Percentiles rank a stretch among this genome's conserved stretches.
phyloP scores from a whole-genome alignment of 1,140 invertebrate genomes.

The Drosophila navojoa region DNA sequence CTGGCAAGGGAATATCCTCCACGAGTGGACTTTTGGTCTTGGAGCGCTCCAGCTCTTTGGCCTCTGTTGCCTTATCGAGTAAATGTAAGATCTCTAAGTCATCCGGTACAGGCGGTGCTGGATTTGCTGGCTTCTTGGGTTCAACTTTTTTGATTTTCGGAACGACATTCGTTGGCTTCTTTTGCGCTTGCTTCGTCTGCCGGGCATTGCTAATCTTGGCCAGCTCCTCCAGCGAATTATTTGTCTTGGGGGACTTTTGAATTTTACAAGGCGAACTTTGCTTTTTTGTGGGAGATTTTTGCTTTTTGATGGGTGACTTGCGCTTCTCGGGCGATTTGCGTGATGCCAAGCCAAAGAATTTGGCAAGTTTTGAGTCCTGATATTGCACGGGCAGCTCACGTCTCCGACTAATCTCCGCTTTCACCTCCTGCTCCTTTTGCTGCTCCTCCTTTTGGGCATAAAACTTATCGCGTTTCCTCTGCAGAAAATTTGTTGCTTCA shows the following conservation, averaged over 20 bases:
- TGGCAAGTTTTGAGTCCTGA: constrained; percentile 74
- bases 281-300: constrained; percentile 63
- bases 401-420: constrained; percentile 15
- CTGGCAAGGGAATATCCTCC: not conserved
- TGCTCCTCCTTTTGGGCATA: constrained; percentile 65
- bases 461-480: constrained; percentile 76
- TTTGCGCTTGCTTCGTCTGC: constrained; percentile 50
- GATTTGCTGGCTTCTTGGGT: constrained; percentile 31
- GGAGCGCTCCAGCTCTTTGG: constrained; percentile 61
- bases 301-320: constrained; percentile 64
- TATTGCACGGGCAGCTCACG: constrained; percentile 59
- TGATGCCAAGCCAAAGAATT: constrained; percentile 67
- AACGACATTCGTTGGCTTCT: constrained; percentile 11
- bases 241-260: constrained; percentile 43
- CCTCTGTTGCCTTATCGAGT: constrained; percentile 61
- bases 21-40: constrained; percentile 65
- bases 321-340: constrained; percentile 69
- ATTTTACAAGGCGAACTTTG: constrained; percentile 56
- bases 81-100: constrained; percentile 71
- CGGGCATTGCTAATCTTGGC: constrained; percentile 60
- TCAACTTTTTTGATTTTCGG: constrained; percentile 15
- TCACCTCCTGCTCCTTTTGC: constrained; percentile 31
- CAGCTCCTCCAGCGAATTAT: constrained; percentile 64
- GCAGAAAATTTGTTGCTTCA: constrained; percentile 78
- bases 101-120: constrained; percentile 61